Evolutionary conservation across 2,797 vertebrate genomes (phyloP).

Genomic region (Sebastes baramenuke): DNA sequence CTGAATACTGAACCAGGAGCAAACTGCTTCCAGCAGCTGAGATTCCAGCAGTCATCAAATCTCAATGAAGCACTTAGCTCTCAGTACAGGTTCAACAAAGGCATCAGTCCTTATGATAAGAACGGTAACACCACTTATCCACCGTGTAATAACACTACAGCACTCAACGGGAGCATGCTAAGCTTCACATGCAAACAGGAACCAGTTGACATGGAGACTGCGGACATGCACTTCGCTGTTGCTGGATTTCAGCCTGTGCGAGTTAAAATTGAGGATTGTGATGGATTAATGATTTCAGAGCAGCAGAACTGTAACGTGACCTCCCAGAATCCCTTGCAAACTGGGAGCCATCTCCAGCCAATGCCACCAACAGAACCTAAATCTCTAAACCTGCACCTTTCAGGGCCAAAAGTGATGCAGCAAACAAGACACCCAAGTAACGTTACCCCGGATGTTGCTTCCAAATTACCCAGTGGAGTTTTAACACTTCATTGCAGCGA

Average conservation of each 20-base stretch:
- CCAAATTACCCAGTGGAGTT: conserved; percentile 63
- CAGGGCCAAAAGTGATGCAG: conserved; percentile 73
- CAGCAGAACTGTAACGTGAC: conserved; percentile 76
- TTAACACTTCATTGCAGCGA: conserved; percentile 1
- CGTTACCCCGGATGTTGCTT: conserved; percentile 67
- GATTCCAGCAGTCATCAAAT: conserved; percentile 69
- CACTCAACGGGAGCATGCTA: background rate
- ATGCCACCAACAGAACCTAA: conserved; percentile 82
- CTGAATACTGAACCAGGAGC: conserved; percentile 68
- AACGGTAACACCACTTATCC: conserved; percentile 69
- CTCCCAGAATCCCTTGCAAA: conserved; percentile 76
- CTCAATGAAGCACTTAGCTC: conserved; percentile 67
- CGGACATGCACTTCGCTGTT: conserved; percentile 72
- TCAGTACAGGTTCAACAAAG: conserved; percentile 72
- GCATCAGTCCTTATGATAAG: conserved; percentile 56
- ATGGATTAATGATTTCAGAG: conserved; percentile 68
- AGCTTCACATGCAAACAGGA: conserved; percentile 69
- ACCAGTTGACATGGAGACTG: conserved; percentile 12
- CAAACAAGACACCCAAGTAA: conserved; percentile 74
- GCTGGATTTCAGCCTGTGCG: conserved; percentile 57
- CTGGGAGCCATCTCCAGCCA: conserved; percentile 79
- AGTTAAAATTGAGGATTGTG: conserved; percentile 52
- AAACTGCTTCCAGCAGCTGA: conserved; percentile 75
- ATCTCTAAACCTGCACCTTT: conserved; percentile 69
- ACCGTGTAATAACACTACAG: conserved; percentile 71